Evolutionary conservation across 2,888 invertebrate species (phyloP).

Genomic region (Steinernema hermaphroditum): DNA sequence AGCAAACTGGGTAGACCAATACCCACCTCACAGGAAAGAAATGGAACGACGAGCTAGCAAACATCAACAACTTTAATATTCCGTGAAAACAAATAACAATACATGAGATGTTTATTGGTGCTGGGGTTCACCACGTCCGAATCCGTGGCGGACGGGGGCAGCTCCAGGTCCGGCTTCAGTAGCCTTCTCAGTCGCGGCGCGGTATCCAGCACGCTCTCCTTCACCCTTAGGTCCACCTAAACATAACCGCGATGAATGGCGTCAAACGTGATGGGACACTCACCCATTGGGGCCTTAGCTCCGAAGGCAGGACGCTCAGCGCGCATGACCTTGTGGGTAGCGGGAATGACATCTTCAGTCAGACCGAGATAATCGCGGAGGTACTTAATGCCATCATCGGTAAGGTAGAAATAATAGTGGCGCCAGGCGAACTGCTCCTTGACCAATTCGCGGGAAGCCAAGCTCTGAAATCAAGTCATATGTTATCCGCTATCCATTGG

Average conservation of each 20-base stretch:
- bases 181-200: conserved; percentile 78
- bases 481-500: neutral
- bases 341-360: conserved; percentile 97
- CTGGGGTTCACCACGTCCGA: conserved; percentile 62
- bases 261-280: too few species aligned
- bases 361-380: conserved; percentile 90
- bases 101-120: conserved; percentile 24
- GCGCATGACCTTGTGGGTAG: conserved; percentile 81
- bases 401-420: conserved; percentile 98
- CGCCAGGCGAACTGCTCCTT: conserved; percentile 99
- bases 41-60: too few species aligned
- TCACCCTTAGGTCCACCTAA: conserved; percentile 49
- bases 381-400: conserved; percentile 96
- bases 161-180: conserved; percentile 94
- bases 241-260: too few species aligned
- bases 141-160: conserved; percentile 72
- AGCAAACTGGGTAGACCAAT: too few species aligned
- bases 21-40: too few species aligned
- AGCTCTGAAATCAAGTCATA: conserved; percentile 59
- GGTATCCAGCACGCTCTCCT: conserved; percentile 60
- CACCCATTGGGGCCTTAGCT: neutral
- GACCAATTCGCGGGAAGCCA: conserved; percentile 95
- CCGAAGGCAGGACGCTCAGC: conserved; percentile 32
- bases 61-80: conserved; percentile 29
- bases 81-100: conserved; percentile 31